A percentile compares a stretch with the other conserved stretches of the same genome.
Conservation (phyloP, 1,140 invertebrate species). For the Aphelenchoides fujianensis region DNA sequence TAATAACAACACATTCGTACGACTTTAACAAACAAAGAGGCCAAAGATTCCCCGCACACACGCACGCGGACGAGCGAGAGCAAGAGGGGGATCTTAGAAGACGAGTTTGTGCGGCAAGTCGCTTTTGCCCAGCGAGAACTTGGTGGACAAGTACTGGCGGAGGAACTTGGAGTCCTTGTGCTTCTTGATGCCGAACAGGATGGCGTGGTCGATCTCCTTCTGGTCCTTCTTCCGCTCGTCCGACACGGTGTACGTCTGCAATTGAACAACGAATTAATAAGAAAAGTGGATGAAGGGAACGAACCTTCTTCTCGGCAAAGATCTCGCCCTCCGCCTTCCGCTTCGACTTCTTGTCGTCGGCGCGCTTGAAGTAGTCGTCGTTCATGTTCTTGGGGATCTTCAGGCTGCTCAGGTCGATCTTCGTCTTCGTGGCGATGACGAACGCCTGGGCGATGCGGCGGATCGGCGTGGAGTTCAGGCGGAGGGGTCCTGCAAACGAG, state of each 20-base stretch:
- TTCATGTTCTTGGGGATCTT: slow-evolving; percentile 81
- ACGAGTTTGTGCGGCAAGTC: slow-evolving; percentile 92
- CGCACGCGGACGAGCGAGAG: too few species aligned
- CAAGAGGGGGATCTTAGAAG: slow-evolving; percentile 72
- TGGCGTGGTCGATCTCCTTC: slow-evolving; percentile 73
- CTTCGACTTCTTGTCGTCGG: slow-evolving; percentile 71
- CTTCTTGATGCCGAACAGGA: slow-evolving; percentile 75
- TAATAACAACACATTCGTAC: slow-evolving; percentile 7
- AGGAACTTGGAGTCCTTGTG: slow-evolving; percentile 80
- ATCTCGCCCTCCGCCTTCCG: slow-evolving; percentile 73
- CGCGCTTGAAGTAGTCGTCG: slow-evolving; percentile 86
- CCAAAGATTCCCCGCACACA: too few species aligned
- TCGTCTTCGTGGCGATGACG: slow-evolving; percentile 89
- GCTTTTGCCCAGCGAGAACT: slow-evolving; percentile 85
- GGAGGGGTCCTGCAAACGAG: slow-evolving; percentile 71
- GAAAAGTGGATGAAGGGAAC: slow-evolving; percentile 64
- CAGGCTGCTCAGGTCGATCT: slow-evolving; percentile 76
- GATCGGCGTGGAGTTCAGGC: slow-evolving; percentile 85
- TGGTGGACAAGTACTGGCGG: slow-evolving; percentile 81
- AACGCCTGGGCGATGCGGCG: slow-evolving; percentile 89
- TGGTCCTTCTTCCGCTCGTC: slow-evolving; percentile 88
- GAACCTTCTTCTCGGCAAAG: slow-evolving; percentile 75
- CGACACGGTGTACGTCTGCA: slow-evolving; percentile 78
- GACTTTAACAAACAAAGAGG: slow-evolving; percentile 19
- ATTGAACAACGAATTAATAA: too few species aligned